Conservation (phyloP, 2,113 vertebrate genomes). For the Ondatra zibethicus region DNA sequence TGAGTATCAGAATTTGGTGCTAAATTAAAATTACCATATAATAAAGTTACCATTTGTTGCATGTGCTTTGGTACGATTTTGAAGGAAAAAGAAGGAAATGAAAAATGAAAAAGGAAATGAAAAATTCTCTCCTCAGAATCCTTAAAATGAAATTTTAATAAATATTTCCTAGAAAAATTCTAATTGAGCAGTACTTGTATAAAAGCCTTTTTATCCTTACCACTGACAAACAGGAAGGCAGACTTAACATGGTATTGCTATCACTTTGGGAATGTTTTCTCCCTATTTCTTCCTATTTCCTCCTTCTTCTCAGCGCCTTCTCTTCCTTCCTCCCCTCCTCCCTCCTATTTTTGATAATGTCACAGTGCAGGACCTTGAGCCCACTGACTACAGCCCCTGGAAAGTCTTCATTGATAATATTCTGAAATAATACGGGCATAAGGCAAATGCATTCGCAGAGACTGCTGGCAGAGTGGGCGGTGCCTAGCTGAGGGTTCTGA, state of each 20-base stretch:
- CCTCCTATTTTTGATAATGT: neutral
- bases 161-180: neutral
- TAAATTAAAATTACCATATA: neutral
- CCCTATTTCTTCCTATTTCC: too few relatives aligned
- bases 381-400: neutral
- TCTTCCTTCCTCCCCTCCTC: neutral
- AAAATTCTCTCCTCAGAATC: neutral
- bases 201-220: neutral
- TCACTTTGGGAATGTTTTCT: neutral
- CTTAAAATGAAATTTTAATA: slow-evolving; percentile 38
- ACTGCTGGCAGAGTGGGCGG: neutral
- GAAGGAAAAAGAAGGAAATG: neutral
- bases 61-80: slow-evolving; percentile 14
- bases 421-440: neutral
- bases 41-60: neutral
- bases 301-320: too few relatives aligned
- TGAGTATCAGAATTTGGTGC: neutral
- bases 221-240: neutral
- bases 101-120: slow-evolving; percentile 18
- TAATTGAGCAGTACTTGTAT: neutral
- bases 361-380: neutral
- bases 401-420: neutral
- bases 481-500: neutral
- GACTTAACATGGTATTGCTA: neutral
- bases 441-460: neutral